Conservation (phyloP, 2,113 vertebrate genomes). For the Chrysochloris asiatica region DNA sequence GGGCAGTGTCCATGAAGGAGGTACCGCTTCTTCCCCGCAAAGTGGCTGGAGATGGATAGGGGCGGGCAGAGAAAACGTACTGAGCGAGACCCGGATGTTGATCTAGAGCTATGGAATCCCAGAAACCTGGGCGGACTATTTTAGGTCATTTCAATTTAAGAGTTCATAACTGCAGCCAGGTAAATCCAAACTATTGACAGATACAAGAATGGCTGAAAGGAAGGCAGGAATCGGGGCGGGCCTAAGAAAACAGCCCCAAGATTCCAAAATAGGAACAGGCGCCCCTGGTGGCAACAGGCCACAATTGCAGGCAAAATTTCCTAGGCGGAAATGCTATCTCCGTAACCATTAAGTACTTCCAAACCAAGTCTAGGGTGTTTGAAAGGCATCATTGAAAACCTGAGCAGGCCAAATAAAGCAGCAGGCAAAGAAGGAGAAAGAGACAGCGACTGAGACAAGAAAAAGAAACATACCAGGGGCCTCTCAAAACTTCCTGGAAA, state of each 20-base stretch:
- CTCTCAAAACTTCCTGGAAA: too few relatives aligned
- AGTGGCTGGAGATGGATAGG: not conserved
- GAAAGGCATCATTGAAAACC: not conserved
- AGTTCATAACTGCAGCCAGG: not conserved
- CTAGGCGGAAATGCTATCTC: not conserved
- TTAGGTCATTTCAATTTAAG: not conserved
- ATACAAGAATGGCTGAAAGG: not conserved
- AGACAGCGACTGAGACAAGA: not conserved
- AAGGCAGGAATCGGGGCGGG: accelerated
- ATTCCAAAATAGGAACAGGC: not conserved
- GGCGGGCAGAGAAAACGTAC: accelerated
- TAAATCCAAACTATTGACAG: not conserved
- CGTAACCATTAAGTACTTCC: not conserved
- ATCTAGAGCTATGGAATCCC: not conserved
- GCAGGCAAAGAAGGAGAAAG: not conserved
- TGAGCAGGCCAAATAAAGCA: not conserved
- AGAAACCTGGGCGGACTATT: not conserved
- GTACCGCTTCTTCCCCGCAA: not conserved
- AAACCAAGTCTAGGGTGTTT: conserved; percentile 6
- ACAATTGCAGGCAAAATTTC: conserved; percentile 18
- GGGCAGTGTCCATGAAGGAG: conserved; percentile 70
- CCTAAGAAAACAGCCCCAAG: not conserved
- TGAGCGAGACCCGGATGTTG: not conserved
- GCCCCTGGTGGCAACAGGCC: not conserved
- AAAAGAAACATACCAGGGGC: too few relatives aligned